Evolutionary conservation across 2,113 vertebrate species (phyloP).

Genomic region (Campylomormyrus tamandua): DNA sequence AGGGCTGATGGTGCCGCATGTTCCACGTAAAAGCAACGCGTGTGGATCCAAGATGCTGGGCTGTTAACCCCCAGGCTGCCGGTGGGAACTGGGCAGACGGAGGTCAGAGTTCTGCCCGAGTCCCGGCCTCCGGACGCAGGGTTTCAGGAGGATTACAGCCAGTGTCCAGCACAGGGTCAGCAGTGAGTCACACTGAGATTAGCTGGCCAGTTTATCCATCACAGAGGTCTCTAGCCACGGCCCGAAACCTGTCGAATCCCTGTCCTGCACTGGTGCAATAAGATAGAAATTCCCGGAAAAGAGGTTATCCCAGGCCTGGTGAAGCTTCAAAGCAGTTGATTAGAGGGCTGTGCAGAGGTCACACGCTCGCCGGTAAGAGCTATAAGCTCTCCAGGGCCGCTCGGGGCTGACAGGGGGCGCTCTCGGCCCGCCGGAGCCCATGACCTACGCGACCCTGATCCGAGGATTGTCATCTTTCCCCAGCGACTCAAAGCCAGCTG

Average conservation of each 20-base stretch:
- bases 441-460: background rate
- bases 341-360: background rate
- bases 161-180: background rate
- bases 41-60: background rate
- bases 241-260: background rate
- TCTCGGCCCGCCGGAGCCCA: background rate
- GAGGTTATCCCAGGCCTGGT: background rate
- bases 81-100: background rate
- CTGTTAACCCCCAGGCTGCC: background rate
- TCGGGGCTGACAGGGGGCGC: background rate
- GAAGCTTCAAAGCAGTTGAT: background rate
- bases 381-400: background rate
- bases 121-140: background rate
- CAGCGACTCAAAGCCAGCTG: constrained; percentile 59
- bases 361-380: background rate
- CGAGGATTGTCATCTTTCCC: background rate
- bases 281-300: background rate
- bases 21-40: background rate
- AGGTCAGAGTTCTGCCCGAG: background rate
- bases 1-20: background rate
- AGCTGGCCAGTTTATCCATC: background rate
- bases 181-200: background rate
- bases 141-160: background rate
- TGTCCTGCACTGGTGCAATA: background rate
- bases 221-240: background rate